Evolutionary conservation across 1,140 invertebrate genomes (phyloP).

Genomic region (Drosophila rufa): DNA sequence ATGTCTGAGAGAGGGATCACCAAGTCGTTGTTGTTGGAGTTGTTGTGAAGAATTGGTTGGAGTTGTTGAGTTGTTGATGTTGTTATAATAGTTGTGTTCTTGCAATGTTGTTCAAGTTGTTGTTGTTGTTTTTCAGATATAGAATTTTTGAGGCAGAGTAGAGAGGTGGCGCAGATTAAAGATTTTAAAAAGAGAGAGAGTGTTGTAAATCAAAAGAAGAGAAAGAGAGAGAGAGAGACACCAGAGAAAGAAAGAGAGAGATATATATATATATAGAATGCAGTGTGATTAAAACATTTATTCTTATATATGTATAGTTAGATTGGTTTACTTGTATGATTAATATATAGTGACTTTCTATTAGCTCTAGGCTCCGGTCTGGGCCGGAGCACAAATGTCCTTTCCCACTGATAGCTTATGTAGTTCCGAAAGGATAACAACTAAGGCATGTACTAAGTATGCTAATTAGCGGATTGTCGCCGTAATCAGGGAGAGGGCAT

Average conservation of each 20-base stretch:
- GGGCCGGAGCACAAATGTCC: constrained; percentile 58
- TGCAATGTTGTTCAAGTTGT: constrained; percentile 60
- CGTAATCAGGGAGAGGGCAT: constrained; percentile 26
- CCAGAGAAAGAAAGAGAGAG: constrained; percentile 73
- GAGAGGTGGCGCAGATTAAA: constrained; percentile 78
- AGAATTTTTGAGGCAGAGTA: constrained; percentile 65
- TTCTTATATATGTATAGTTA: constrained; percentile 51
- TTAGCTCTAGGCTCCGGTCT: constrained; percentile 32
- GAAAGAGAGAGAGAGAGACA: constrained; percentile 70
- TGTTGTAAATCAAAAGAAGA: constrained; percentile 76
- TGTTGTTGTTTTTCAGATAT: constrained; percentile 49
- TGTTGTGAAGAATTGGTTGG: constrained; percentile 62
- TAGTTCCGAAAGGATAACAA: neutral
- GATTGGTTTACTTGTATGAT: constrained; percentile 43
- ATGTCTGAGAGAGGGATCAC: constrained; percentile 73
- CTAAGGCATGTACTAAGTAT: constrained; percentile 1
- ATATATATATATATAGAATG: constrained; percentile 73
- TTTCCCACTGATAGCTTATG: constrained; percentile 47
- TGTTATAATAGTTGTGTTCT: constrained; percentile 59
- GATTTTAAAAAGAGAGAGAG: constrained; percentile 76
- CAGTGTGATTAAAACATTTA: constrained; percentile 82
- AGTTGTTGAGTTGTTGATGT: constrained; percentile 45
- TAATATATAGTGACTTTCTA: constrained; percentile 37
- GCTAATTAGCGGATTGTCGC: constrained; percentile 4
- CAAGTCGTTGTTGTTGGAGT: constrained; percentile 70